Conservation (phyloP, 2,888 invertebrate genomes). For the Erebia epiphron region DNA sequence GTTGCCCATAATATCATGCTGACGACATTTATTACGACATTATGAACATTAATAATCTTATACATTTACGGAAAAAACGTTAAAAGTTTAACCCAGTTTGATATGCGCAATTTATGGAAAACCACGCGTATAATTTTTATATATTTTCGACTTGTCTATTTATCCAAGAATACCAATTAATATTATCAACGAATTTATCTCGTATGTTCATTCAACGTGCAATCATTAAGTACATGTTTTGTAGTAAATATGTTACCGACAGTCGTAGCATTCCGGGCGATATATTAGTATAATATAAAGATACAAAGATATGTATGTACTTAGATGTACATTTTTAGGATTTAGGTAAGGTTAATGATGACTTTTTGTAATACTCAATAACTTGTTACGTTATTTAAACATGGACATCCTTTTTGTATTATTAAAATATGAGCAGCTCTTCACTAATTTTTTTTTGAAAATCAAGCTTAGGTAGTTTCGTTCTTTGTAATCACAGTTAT, state of each 20-base stretch:
- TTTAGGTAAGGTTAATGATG: slow-evolving; percentile 16
- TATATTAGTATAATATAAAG: not conserved
- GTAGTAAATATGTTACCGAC: not conserved
- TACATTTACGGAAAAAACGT: too few relatives aligned
- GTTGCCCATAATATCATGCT: too few relatives aligned
- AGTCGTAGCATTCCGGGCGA: not conserved
- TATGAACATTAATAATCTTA: too few relatives aligned
- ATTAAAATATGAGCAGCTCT: not conserved
- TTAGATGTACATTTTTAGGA: slow-evolving; percentile 9
- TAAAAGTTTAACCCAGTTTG: too few relatives aligned
- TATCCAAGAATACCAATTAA: too few relatives aligned
- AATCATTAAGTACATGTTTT: not conserved
- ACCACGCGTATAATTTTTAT: too few relatives aligned
- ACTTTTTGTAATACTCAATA: slow-evolving; percentile 20
- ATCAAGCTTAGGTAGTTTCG: not conserved
- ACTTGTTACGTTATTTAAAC: not conserved
- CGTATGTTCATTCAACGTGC: not conserved
- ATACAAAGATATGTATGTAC: slow-evolving; percentile 7
- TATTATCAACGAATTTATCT: not conserved
- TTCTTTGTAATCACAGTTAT: not conserved
- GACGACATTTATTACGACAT: too few relatives aligned
- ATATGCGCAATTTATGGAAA: too few relatives aligned
- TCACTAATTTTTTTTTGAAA: not conserved
- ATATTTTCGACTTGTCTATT: too few relatives aligned
- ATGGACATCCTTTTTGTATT: not conserved